A percentile compares a stretch with the other conserved stretches of the same genome.
phyloP scores from a whole-genome alignment of 2,113 vertebrate genomes.

The Chionomys nivalis region DNA sequence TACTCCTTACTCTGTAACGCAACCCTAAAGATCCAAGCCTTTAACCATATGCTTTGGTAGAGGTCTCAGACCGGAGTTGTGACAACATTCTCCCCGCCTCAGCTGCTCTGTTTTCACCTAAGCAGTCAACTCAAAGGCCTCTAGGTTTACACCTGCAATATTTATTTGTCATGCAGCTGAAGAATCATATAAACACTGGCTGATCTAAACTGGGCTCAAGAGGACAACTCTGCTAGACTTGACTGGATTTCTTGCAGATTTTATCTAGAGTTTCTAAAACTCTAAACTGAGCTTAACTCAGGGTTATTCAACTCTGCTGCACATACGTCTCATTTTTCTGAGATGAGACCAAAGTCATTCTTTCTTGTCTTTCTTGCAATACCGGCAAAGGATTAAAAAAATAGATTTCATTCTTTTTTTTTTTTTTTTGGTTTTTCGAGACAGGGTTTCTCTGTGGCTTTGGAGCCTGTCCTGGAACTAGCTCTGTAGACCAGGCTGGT shows the following conservation, averaged over 20 bases:
- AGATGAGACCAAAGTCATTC: background rate
- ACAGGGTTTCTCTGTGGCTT: too few relatives aligned
- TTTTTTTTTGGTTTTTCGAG: too few relatives aligned
- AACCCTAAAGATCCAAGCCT: background rate
- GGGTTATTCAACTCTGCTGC: background rate
- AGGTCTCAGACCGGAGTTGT: background rate
- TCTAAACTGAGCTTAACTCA: background rate
- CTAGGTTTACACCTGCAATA: background rate
- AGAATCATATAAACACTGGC: background rate
- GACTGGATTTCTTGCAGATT: background rate
- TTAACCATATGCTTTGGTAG: background rate
- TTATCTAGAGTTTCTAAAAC: background rate
- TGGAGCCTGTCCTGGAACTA: too few relatives aligned
- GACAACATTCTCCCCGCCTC: background rate
- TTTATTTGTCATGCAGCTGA: background rate
- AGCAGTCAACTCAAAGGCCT: background rate
- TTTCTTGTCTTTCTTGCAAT: background rate
- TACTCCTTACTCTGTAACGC: background rate
- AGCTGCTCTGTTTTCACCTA: background rate
- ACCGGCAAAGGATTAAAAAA: slow-evolving; percentile 12
- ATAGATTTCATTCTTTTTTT: too few relatives aligned
- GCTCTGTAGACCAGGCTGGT: too few relatives aligned
- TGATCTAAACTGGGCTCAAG: background rate
- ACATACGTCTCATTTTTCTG: background rate
- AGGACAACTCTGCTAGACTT: background rate